Evolutionary conservation across 2,888 invertebrate genomes (phyloP), one percentile per base, ranked within the genome.

Genomic region (Hypselothyrea guttata): DNA sequence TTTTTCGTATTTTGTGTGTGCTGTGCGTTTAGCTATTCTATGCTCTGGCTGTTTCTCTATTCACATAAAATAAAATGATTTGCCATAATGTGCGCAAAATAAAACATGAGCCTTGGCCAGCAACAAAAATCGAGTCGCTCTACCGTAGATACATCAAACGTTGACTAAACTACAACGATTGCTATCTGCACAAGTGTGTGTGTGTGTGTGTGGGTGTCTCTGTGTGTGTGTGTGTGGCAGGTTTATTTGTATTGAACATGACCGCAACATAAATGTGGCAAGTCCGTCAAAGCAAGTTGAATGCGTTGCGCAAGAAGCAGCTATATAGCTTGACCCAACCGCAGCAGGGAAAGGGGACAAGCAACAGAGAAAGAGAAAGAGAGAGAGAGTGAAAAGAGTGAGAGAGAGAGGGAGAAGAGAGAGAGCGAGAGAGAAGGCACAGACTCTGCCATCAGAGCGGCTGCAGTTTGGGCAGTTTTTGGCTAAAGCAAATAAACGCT

Each of bases 401-500:
- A 11, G 15, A 8, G 11, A 12, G 28, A 12, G 42, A 0, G 22
- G 22, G 27, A 15, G 30, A 2, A 4, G 15, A 4, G 41, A 1
- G 5, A 22, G 33, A 7, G 30, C 22, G 15, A 12, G 16, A 33
- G 27, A 11, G 18, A 11, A 8, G 16, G 18, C 51, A 34, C 52
- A 30, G 31, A 22, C 46, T 34, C 31, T 51, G 54, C 31, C 42
- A 37, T n/a, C 53, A 57, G 16, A 12, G 49, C 46, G 53, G 22
- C 3, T 22, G 22, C 22, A 22, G 22, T 22, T 22, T 22, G 22
- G 22, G 22, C 22, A 22, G 22, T 22, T 22, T 22, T 22, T 22
- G 22, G 73, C 59, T n/a, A 54, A 68, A 65, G 64, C 85, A 77
- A 84, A 84, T 84, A 74, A 78, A 78, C 84, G 84, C 82, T 84